phyloP scores from a whole-genome alignment of 2,888 invertebrate genomes.

The Zygaena filipendulae region DNA sequence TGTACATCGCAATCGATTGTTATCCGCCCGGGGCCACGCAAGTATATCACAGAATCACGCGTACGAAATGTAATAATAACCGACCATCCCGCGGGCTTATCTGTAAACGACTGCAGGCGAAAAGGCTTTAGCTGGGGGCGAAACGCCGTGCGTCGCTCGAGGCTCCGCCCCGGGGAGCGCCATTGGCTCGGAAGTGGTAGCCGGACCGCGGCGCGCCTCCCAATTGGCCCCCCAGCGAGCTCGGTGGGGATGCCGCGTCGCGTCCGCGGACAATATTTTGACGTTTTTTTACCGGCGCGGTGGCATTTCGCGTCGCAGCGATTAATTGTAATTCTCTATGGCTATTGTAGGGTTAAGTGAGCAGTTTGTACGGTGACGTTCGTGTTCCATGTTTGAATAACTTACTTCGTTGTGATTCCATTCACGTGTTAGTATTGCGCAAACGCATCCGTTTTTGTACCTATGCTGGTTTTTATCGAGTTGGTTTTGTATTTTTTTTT shows the following conservation, averaged over 20 bases:
- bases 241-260: slow-evolving; percentile 43
- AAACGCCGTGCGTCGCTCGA: slow-evolving; percentile 54
- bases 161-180: slow-evolving; percentile 60
- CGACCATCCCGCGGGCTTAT: slow-evolving; percentile 68
- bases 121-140: slow-evolving; percentile 67
- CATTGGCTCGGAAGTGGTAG: slow-evolving; percentile 56
- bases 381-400: not conserved
- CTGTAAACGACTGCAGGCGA: slow-evolving; percentile 68
- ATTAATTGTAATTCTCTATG: slow-evolving; percentile 67
- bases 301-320: slow-evolving; percentile 60
- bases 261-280: slow-evolving; percentile 54
- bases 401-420: not conserved
- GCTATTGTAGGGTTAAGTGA: slow-evolving; percentile 65
- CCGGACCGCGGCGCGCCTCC: slow-evolving; percentile 35
- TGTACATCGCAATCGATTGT: slow-evolving; percentile 54
- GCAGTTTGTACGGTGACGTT: slow-evolving; percentile 42
- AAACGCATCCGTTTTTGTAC: not conserved
- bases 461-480: not conserved
- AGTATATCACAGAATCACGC: slow-evolving; percentile 56
- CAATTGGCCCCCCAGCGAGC: slow-evolving; percentile 48
- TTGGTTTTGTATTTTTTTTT: not conserved
- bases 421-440: not conserved
- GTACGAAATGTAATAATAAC: slow-evolving; percentile 61
- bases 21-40: slow-evolving; percentile 43
- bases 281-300: slow-evolving; percentile 56